Evolutionary conservation across 1,140 invertebrate species (phyloP).

Genomic region (Nixonia krombeini): DNA sequence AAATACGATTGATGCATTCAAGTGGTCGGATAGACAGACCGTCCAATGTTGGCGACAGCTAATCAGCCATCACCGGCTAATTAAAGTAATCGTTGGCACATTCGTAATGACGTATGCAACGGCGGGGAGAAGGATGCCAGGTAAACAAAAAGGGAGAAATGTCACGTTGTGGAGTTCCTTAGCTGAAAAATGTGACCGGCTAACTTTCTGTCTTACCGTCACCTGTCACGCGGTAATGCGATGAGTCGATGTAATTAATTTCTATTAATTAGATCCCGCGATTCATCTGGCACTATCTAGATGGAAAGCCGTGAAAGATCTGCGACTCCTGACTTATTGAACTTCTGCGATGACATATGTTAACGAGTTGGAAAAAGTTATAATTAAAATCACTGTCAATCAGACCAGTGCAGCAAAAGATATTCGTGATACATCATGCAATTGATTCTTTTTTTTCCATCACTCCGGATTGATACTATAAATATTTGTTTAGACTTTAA

Average conservation of each 20-base stretch:
- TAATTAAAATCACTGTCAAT: slow-evolving; percentile 6
- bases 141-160: slow-evolving; percentile 16
- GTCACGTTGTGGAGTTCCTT: neutral
- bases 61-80: slow-evolving; percentile 15
- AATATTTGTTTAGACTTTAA: slow-evolving; percentile 7
- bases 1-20: too few species aligned
- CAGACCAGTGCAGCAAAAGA: neutral
- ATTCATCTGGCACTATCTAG: neutral
- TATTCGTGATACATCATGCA: neutral
- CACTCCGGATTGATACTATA: neutral
- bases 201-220: neutral
- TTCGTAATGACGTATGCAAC: slow-evolving; percentile 14
- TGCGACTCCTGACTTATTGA: neutral
- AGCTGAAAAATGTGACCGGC: neutral
- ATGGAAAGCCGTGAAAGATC: neutral
- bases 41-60: neutral
- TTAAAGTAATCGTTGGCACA: slow-evolving; percentile 21
- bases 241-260: slow-evolving; percentile 4
- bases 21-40: slow-evolving; percentile 7
- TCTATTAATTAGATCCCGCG: slow-evolving; percentile 8
- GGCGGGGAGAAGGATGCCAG: slow-evolving; percentile 3
- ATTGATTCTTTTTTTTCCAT: neutral
- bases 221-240: neutral
- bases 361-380: neutral
- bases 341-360: neutral